Conservation (phyloP, 30 jellyfish, hydroid and myxozoan genomes). For the Sanderia malayensis region DNA sequence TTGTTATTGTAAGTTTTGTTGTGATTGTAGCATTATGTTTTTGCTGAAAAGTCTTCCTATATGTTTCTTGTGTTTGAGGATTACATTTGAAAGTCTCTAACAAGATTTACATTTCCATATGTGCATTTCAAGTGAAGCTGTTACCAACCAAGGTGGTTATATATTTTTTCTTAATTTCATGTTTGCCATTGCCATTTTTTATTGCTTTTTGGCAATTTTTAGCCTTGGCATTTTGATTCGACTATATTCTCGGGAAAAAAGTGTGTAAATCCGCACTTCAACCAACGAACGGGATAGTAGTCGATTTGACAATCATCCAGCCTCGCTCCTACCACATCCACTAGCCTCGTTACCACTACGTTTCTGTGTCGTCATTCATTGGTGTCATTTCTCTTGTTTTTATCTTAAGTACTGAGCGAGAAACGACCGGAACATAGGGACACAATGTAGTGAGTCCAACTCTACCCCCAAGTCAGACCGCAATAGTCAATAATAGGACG, state of each 20-base stretch:
- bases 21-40: background rate
- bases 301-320: background rate
- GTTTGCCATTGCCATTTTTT: background rate
- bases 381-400: no score
- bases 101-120: conserved; percentile 71
- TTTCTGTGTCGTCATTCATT: no score
- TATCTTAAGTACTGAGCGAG: no score
- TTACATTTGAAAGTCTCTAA: conserved; percentile 44
- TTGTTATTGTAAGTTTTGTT: background rate
- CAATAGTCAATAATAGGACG: background rate
- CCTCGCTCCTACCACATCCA: no score
- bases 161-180: background rate
- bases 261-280: background rate
- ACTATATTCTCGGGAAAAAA: background rate
- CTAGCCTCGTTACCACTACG: no score
- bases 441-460: no score
- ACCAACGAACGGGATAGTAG: background rate
- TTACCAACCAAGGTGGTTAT: conserved; percentile 63
- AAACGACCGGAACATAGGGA: no score
- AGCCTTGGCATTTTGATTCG: background rate
- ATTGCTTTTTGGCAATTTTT: background rate
- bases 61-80: conserved; percentile 27
- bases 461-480: conserved; percentile 1
- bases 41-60: background rate
- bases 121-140: conserved; percentile 55